Percentiles rank a stretch among this genome's conserved stretches.
phyloP scores from a whole-genome alignment of 2,113 vertebrate species.

The Mixornis gularis region DNA sequence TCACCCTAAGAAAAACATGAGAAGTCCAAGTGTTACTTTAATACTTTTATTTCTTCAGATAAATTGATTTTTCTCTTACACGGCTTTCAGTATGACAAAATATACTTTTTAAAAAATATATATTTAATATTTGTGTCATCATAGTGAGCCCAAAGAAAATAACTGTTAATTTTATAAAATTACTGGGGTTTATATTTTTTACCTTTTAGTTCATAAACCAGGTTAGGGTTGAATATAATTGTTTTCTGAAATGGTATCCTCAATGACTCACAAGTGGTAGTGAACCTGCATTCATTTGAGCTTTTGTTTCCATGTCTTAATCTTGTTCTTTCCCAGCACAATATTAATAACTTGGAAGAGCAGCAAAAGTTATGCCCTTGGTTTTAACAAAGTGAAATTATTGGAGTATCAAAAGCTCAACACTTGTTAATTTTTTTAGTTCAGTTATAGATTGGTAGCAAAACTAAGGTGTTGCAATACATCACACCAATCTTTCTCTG shows the following conservation, averaged over 20 bases:
- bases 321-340: not conserved
- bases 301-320: not conserved
- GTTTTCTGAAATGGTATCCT: not conserved
- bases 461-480: not conserved
- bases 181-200: not conserved
- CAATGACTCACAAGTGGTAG: not conserved
- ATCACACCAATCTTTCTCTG: not conserved
- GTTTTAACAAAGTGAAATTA: not conserved
- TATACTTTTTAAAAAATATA: not conserved
- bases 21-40: not conserved
- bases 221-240: not conserved
- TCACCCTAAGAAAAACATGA: not conserved
- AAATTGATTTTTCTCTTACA: not conserved
- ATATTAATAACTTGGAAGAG: not conserved
- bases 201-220: not conserved
- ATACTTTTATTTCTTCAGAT: not conserved
- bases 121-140: not conserved
- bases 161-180: not conserved
- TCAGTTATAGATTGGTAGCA: not conserved
- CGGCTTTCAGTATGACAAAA: not conserved
- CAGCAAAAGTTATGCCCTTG: not conserved
- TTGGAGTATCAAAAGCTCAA: not conserved
- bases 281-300: not conserved
- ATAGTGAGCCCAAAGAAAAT: not conserved
- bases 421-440: not conserved